phyloP scores from a whole-genome alignment of 2,797 vertebrate genomes.

The Pipistrellus kuhlii region DNA sequence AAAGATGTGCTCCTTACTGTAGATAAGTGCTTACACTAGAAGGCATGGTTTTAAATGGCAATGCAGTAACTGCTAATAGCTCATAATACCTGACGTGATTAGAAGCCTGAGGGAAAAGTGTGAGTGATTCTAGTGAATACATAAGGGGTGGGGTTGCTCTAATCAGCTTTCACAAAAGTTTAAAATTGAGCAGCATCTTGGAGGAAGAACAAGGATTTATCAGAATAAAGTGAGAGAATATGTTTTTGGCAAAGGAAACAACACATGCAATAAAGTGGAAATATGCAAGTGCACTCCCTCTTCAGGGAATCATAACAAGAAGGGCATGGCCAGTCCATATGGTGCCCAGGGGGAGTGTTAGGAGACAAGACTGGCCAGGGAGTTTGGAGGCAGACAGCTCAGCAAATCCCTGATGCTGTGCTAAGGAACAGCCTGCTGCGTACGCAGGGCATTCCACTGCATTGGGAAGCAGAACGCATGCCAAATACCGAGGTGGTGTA shows the following conservation, averaged over 20 bases:
- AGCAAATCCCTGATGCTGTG: not conserved
- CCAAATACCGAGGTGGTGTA: not conserved
- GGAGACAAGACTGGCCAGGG: not conserved
- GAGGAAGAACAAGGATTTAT: not conserved
- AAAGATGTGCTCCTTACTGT: not conserved
- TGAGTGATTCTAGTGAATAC: not conserved
- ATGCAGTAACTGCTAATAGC: not conserved
- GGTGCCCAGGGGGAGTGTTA: not conserved
- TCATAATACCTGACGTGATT: not conserved
- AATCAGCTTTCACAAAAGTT: not conserved
- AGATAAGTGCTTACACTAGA: not conserved
- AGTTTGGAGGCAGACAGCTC: not conserved
- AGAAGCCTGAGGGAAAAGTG: conserved; percentile 1
- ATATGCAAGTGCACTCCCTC: not conserved
- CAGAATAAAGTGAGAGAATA: not conserved
- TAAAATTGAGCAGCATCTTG: conserved; percentile 14
- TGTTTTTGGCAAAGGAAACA: not conserved
- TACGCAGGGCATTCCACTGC: not conserved
- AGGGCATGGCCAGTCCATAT: not conserved
- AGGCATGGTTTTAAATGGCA: not conserved
- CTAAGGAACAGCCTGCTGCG: not conserved
- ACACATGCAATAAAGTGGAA: not conserved
- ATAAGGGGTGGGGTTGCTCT: not conserved
- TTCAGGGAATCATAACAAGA: not conserved
- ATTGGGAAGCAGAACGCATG: not conserved